Evolutionary conservation across 2,113 vertebrate genomes (phyloP).

Genomic region (Pituophis catenifer): DNA sequence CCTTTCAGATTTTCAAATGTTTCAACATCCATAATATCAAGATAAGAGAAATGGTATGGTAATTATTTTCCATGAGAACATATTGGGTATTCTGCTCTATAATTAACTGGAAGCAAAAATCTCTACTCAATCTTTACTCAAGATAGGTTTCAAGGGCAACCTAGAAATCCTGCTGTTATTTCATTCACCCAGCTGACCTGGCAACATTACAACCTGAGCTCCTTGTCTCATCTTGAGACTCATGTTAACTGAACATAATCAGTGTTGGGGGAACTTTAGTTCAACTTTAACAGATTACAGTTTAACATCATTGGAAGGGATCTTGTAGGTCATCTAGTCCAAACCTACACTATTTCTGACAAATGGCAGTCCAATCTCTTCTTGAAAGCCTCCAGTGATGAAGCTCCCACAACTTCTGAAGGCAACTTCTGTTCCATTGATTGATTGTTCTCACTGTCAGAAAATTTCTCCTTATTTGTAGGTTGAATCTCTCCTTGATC

Average conservation of each 20-base stretch:
- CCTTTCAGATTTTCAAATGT: neutral
- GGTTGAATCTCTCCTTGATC: no score
- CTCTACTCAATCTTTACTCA: neutral
- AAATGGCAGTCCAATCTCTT: no score
- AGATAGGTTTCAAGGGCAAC: neutral
- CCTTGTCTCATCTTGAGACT: neutral
- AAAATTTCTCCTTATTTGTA: no score
- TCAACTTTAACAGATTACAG: no score
- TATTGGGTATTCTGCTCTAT: neutral
- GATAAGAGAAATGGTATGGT: neutral
- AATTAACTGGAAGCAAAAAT: neutral
- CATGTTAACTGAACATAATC: neutral
- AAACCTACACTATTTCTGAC: no score
- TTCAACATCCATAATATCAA: neutral
- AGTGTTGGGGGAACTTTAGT: neutral
- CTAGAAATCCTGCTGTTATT: neutral
- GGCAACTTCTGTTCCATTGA: no score
- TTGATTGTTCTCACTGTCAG: no score
- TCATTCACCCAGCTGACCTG: neutral
- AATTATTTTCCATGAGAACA: neutral
- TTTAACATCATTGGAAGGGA: no score
- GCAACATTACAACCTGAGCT: neutral
- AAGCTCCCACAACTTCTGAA: no score
- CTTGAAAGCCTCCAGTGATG: no score
- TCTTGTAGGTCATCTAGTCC: no score